Conservation (phyloP, 2,113 vertebrate genomes). For the Azemiops feae region DNA sequence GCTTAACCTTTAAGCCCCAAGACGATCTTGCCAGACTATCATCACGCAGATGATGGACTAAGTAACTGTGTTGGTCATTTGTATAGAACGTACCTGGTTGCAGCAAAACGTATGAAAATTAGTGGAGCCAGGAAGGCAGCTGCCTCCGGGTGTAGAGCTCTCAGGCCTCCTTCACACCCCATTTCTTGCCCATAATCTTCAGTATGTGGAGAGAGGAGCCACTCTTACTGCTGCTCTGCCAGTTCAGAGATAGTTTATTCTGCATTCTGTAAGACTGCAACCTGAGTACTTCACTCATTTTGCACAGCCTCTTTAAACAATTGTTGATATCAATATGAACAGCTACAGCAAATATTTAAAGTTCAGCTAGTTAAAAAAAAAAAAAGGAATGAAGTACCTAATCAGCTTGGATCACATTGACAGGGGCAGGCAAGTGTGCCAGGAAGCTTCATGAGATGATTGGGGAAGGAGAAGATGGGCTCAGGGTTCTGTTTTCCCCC, state of each 20-base stretch:
- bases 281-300: neutral
- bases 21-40: neutral
- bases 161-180: neutral
- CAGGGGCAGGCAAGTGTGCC: neutral
- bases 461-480: neutral
- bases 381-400: neutral
- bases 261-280: neutral
- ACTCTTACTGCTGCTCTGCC: neutral
- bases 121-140: neutral
- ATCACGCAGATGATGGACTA: neutral
- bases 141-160: neutral
- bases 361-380: neutral
- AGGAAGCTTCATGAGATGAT: neutral
- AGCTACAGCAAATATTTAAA: neutral
- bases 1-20: neutral
- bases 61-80: neutral
- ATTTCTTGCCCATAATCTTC: neutral
- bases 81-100: neutral
- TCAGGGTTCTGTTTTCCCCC: neutral
- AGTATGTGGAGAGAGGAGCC: neutral
- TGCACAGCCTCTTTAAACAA: neutral
- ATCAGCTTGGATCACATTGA: neutral
- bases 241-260: neutral
- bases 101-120: neutral
- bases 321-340: neutral